Percentiles rank a stretch among this genome's conserved stretches.
These are phyloP conservation scores for Drosophila prostipennis DNA, from an alignment of 2,888 invertebrate genomes.

Conservation along the genomic window DNA sequence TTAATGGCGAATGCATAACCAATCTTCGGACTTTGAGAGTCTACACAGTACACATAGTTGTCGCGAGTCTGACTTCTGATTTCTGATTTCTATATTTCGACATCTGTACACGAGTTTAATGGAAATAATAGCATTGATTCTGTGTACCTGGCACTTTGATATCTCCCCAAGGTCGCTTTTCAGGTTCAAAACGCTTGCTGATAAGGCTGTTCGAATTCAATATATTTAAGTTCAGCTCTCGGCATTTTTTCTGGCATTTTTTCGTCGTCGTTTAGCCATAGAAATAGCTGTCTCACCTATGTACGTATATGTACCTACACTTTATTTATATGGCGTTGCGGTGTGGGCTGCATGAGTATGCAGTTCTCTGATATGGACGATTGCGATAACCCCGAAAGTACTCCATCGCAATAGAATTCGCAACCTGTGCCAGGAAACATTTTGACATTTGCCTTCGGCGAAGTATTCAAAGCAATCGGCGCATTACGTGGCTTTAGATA, in stretches of 20 bases:
- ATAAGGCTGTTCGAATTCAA: conserved; percentile 3
- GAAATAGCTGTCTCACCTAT: conserved; percentile 27
- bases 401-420: conserved; percentile 50
- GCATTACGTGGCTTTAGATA: conserved; percentile 21
- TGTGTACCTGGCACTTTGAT: conserved; percentile 37
- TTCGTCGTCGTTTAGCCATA: conserved; percentile 18
- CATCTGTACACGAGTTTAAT: conserved; percentile 24
- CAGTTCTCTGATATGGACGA: conserved; percentile 53
- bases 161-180: conserved; percentile 40
- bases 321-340: conserved; percentile 30
- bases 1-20: conserved; percentile 57
- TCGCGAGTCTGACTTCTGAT: conserved; percentile 1
- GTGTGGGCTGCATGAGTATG: conserved; percentile 46
- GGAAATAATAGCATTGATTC: conserved; percentile 7
- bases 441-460: conserved; percentile 57
- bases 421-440: conserved; percentile 58
- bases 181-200: conserved; percentile 36
- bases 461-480: background rate
- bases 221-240: conserved; percentile 18
- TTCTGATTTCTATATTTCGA: conserved; percentile 11
- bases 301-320: conserved; percentile 28
- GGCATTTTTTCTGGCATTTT: conserved; percentile 12
- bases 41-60: conserved; percentile 17
- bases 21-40: conserved; percentile 63
- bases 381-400: conserved; percentile 55